These are phyloP conservation scores for Batillaria attramentaria DNA, from an alignment of 1,140 invertebrate species.

Conservation along the genomic window DNA sequence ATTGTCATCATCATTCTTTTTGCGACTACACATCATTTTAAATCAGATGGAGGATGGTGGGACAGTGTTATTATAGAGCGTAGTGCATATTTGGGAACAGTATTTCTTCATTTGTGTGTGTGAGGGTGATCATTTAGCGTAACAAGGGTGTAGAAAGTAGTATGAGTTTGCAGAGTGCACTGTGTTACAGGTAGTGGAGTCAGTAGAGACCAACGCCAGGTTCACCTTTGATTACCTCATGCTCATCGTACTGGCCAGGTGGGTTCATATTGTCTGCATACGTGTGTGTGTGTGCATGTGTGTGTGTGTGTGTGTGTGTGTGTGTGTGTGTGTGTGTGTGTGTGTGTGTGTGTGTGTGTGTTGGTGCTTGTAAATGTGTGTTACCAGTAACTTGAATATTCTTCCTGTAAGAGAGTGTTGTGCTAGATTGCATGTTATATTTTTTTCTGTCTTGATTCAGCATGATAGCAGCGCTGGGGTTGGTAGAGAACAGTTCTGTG, in stretches of 20 bases:
- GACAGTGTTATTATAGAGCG: background rate
- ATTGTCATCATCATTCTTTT: background rate
- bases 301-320: background rate
- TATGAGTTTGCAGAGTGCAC: background rate
- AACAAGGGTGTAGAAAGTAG: background rate
- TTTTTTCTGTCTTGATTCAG: slow-evolving; percentile 43
- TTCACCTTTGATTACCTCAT: slow-evolving; percentile 88
- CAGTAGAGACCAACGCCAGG: slow-evolving; percentile 82
- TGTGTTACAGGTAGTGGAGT: slow-evolving; percentile 83
- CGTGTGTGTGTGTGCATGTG: background rate
- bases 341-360: background rate
- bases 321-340: background rate
- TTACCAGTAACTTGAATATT: background rate
- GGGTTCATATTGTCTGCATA: background rate
- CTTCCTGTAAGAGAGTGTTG: background rate
- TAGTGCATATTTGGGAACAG: background rate
- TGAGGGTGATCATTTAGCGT: background rate
- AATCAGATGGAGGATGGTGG: background rate
- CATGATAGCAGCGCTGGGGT: slow-evolving; percentile 79
- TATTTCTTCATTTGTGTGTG: too few species aligned
- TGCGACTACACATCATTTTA: background rate
- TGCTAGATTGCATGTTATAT: background rate
- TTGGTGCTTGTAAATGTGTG: background rate
- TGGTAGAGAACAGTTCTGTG: slow-evolving; percentile 86
- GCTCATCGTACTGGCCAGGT: slow-evolving; percentile 84